Evolutionary conservation across 2,888 invertebrate genomes (phyloP), one percentile per base, ranked within the genome.

Genomic region (Apotomis turbidana): DNA sequence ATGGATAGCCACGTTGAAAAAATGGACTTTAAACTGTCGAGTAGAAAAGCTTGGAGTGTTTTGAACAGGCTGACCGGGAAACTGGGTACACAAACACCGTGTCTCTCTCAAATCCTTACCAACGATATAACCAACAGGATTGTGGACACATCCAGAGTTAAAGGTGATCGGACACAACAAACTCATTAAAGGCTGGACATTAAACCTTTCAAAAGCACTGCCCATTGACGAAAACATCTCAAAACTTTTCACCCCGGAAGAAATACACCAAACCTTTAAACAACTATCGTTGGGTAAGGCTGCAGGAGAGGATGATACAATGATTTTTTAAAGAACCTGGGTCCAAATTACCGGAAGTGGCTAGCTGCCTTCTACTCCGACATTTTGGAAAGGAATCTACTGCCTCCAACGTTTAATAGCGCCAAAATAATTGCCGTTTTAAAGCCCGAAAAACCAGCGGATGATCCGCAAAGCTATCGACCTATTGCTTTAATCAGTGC

Each of bases 291-390:
- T 61, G 12, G 49, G 61, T 1, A 51, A 61, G 6, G 61, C 49
- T 8, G 27, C 59, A 5, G 61, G 49, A 27, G 12, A 49, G 46
- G 61, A 61, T 5, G 49, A 49, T 61, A 61, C 9, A 61, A 61
- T n/a, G 27, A 61, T 12, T 61, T 51, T 6, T 15, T 61, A 4
- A 61, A 61, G 49, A 49, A 51, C 6, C 46, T 61, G 5, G 61
- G 61, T 3, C 27, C 49, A 1, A 61, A 51, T 5, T 61, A 49
- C 36, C 4, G 27, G 5, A 49, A 36, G 6, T 61, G 61, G 61
- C 12, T 61, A 3, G 61, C 49, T 6, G 61, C 27, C 5, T 49
- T 49, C n/a, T 61, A 36, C 49, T 41, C 49, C 5, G 61, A 49
- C 27, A 61, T 61, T 27, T 12, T 61, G 5, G 36, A 10, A 27